A percentile compares a stretch with the other conserved stretches of the same genome.
phyloP scores from a whole-genome alignment of 2,888 invertebrate genomes.

The Rotaria sp. region DNA sequence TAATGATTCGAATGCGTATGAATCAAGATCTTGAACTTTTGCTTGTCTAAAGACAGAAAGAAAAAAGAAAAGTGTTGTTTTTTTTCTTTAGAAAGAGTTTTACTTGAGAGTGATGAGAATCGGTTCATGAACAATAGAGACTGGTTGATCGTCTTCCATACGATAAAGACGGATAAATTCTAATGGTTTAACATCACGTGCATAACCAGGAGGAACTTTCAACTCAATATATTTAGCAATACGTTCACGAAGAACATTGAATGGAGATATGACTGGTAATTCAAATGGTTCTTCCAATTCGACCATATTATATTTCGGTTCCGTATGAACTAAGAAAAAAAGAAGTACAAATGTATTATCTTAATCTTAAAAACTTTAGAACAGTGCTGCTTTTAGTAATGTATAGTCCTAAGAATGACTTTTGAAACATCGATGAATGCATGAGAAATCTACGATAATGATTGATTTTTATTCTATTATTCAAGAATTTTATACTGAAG shows the following conservation, averaged over 20 bases:
- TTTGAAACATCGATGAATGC: too few species aligned
- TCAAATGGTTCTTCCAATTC: neutral
- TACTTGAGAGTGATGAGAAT: neutral
- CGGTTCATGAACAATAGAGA: neutral
- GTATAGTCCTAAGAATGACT: too few species aligned
- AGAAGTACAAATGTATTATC: neutral
- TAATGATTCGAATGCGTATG: conserved; percentile 24
- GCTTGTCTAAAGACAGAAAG: neutral
- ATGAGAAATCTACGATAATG: too few species aligned
- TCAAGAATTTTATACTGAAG: too few species aligned
- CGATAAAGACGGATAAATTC: neutral
- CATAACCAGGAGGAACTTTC: neutral
- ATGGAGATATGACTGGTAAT: neutral
- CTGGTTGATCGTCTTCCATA: neutral
- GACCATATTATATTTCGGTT: neutral
- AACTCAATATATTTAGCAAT: neutral
- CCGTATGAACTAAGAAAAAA: neutral
- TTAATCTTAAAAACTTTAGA: too few species aligned
- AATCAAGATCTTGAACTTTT: conserved; percentile 6
- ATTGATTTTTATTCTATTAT: too few species aligned
- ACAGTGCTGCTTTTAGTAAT: too few species aligned
- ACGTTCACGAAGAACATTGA: conserved; percentile 7
- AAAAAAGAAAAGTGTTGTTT: neutral
- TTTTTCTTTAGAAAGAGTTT: neutral
- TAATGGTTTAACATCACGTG: neutral